These are phyloP conservation scores for Parasteatoda tepidariorum DNA, from an alignment of 1,140 invertebrate genomes.

Conservation along the genomic window DNA sequence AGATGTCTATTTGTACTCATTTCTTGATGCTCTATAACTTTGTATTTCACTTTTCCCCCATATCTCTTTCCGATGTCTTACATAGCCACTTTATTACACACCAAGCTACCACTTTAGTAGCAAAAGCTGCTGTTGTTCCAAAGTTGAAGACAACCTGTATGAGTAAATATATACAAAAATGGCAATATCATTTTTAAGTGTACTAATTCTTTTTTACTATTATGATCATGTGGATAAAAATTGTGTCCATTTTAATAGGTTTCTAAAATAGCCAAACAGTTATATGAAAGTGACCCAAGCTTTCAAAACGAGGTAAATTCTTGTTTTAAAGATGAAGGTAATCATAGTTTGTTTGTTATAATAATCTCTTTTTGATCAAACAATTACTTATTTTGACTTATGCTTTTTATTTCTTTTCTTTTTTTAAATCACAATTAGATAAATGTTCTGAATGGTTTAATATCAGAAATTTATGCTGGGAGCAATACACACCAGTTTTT, in stretches of 20 bases:
- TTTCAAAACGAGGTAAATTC: neutral
- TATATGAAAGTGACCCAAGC: conserved; percentile 6
- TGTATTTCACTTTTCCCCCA: too few species aligned
- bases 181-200: too few species aligned
- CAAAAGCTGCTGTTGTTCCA: too few species aligned
- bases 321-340: conserved; percentile 9
- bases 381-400: neutral
- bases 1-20: too few species aligned
- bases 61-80: too few species aligned
- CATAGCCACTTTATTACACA: too few species aligned
- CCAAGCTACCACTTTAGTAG: too few species aligned
- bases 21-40: too few species aligned
- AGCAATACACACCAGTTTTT: conserved; percentile 1
- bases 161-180: too few species aligned
- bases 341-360: too few species aligned
- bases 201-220: neutral
- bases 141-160: too few species aligned
- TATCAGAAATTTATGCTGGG: neutral
- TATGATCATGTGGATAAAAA: neutral
- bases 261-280: neutral
- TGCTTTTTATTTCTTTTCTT: neutral
- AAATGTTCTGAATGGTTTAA: neutral
- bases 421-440: neutral
- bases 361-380: too few species aligned
- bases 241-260: conserved; percentile 7